These are phyloP conservation scores for Bergia puertoricense DNA, from an alignment of 92 coral and sea anemone genomes.

Conservation along the genomic window DNA sequence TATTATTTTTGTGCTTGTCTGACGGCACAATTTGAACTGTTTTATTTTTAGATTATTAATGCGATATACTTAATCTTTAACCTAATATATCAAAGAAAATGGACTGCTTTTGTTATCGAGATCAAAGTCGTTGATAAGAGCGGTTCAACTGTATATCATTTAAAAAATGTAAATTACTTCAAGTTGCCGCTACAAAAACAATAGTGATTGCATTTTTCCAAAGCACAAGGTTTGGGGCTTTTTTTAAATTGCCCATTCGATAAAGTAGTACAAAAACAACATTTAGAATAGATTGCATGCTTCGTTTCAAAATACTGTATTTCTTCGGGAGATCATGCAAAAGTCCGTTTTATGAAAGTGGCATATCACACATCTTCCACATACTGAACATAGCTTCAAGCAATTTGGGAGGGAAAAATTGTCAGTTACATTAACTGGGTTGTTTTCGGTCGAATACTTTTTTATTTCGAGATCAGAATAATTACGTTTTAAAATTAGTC, in stretches of 20 bases:
- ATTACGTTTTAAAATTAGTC: neutral
- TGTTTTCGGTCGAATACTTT: neutral
- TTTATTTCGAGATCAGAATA: neutral
- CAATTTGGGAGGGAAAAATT: neutral
- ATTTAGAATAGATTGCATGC: neutral
- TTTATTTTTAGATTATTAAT: neutral
- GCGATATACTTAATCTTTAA: conserved; percentile 17
- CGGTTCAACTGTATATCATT: conserved; percentile 17
- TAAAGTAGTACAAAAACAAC: neutral
- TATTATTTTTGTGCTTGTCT: neutral
- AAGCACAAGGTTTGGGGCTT: neutral
- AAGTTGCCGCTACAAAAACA: conserved; percentile 36
- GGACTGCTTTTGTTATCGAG: conserved; percentile 22
- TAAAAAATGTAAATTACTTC: conserved; percentile 28
- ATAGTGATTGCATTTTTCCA: conserved; percentile 7
- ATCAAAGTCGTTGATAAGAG: conserved; percentile 24
- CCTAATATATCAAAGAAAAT: neutral
- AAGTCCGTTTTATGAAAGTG: neutral
- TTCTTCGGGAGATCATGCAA: neutral
- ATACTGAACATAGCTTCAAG: neutral
- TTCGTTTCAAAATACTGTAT: neutral
- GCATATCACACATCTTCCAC: neutral
- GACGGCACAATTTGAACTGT: neutral
- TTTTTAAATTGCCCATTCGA: neutral
- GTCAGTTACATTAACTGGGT: neutral